phyloP scores from a whole-genome alignment of 2,113 vertebrate genomes.

The Pardalotus punctatus region DNA sequence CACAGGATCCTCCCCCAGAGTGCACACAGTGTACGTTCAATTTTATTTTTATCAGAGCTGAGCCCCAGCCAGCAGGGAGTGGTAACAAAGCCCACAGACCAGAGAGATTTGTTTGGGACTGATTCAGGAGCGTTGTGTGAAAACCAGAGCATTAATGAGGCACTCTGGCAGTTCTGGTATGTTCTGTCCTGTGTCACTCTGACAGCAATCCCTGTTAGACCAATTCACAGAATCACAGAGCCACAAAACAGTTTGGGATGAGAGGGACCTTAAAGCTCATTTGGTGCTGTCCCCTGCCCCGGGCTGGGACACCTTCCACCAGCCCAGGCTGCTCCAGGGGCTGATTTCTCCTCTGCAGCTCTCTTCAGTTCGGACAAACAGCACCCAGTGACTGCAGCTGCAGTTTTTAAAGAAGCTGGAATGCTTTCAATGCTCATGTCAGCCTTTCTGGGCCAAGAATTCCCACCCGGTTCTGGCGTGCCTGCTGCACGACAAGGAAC shows the following conservation, averaged over 20 bases:
- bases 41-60: constrained; percentile 5
- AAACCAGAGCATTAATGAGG: not conserved
- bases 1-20: constrained; percentile 10
- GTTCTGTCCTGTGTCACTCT: not conserved
- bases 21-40: not conserved
- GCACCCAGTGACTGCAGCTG: not conserved
- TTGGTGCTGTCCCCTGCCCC: too few species aligned
- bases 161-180: not conserved
- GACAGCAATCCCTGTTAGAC: rapidly evolving
- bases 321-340: not conserved
- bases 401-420: not conserved
- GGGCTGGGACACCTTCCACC: not conserved
- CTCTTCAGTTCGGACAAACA: not conserved
- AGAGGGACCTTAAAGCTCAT: not conserved
- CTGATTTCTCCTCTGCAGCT: not conserved
- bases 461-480: rapidly evolving
- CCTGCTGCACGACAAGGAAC: rapidly evolving
- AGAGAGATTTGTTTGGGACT: not conserved
- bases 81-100: not conserved
- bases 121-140: not conserved
- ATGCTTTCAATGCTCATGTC: not conserved
- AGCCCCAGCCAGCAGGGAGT: not conserved
- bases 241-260: not conserved
- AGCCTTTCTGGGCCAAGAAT: not conserved
- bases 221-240: not conserved